Evolutionary conservation across 2,888 invertebrate species (phyloP), one percentile per base, ranked within the genome.

Genomic region (Cheilosia grossa): DNA sequence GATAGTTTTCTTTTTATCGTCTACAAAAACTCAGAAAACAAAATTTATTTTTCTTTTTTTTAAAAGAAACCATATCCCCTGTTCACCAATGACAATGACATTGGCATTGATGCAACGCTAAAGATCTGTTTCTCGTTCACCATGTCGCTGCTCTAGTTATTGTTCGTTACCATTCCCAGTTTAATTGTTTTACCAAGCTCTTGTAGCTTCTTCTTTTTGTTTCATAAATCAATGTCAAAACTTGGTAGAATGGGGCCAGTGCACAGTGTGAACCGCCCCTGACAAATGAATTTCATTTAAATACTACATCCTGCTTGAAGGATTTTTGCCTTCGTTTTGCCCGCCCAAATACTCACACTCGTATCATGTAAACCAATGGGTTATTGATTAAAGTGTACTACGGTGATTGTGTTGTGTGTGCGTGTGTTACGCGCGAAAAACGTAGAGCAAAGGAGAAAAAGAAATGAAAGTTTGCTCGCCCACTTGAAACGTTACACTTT

Each of bases 171-270:
- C 30, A 74, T 83, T 74, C 69, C 58, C 51, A 56, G 67, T 75
- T 85, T 77, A 72, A 85, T 81, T 85, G 81, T 81, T 80, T 80
- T 44, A 59, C 33, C 51, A 54, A 51, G 33, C 63, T 59, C 37
- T 49, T 61, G 44, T 13, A 17, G 21, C 19, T 2, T 61, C 64
- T 61, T 47, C 15, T 56, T 44, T 78, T 78, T 42, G 19, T 66
- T 74, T 61, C 80, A 80, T 83, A 83, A 74, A 83, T 83, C 83
- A 85, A 81, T 67, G 85, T 77, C 85, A 83, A 70, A 51, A 72
- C 33, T 27, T 37, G 24, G 30, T 30, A n/a, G 33, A 47, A 54
- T 21, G 27, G 58, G 24, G 15, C 49, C 47, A 67, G 47, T 15
- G 24, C 44, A 27, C 74, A 49, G 58, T 49, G 59, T 27, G 69